These are phyloP conservation scores for Rhinogobius similis DNA, from an alignment of 2,113 vertebrate species.

Conservation along the genomic window DNA sequence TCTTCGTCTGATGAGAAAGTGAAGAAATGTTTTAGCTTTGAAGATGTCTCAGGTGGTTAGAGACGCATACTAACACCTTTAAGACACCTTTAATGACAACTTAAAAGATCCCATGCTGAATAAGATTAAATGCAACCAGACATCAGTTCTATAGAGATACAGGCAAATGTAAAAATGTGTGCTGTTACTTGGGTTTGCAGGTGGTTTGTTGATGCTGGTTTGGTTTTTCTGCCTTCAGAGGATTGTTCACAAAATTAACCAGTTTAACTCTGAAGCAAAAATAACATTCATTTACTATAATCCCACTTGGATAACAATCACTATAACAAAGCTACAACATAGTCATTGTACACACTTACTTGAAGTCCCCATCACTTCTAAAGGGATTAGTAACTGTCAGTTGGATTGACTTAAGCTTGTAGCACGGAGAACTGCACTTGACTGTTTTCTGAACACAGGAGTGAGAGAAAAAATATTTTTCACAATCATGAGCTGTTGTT, in stretches of 20 bases:
- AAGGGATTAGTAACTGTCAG: constrained; percentile 81
- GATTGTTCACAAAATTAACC: constrained; percentile 78
- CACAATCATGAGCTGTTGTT: neutral
- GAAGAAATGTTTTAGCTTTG: constrained; percentile 20
- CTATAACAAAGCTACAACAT: neutral
- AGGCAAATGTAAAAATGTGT: neutral
- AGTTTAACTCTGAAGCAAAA: constrained; percentile 79
- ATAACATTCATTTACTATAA: constrained; percentile 3
- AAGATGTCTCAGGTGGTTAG: constrained; percentile 18
- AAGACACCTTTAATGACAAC: constrained; percentile 33
- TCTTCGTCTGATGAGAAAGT: constrained; percentile 17
- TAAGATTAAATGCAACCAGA: constrained; percentile 4
- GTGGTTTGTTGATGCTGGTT: constrained; percentile 22
- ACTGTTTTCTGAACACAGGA: constrained; percentile 67
- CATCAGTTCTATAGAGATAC: neutral
- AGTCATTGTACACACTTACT: constrained; percentile 67
- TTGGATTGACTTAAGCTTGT: constrained; percentile 74
- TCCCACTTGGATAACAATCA: neutral
- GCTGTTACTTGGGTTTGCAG: constrained; percentile 63
- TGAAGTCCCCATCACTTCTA: constrained; percentile 75
- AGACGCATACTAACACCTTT: constrained; percentile 28
- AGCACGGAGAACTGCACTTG: constrained; percentile 82
- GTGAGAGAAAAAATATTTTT: constrained; percentile 7
- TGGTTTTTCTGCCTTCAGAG: constrained; percentile 51
- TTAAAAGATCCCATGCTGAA: constrained; percentile 2